Conservation (phyloP, 1,140 invertebrate species). For the Drosophila pseudoananassae region DNA sequence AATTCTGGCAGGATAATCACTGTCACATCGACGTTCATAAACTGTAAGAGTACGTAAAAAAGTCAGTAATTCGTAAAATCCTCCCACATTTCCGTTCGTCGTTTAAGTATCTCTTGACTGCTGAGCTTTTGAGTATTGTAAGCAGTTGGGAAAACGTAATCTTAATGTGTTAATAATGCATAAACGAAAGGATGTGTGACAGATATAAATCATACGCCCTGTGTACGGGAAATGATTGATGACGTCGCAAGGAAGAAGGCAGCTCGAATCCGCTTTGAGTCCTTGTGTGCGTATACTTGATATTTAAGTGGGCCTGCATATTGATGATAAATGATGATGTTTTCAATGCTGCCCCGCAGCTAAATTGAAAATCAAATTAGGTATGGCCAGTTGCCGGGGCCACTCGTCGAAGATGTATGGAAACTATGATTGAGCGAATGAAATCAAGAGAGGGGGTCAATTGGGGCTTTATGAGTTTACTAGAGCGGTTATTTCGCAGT, state of each 20-base stretch:
- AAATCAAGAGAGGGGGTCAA: neutral
- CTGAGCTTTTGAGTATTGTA: slow-evolving; percentile 49
- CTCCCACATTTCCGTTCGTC: neutral
- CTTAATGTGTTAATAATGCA: slow-evolving; percentile 75
- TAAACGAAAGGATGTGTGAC: slow-evolving; percentile 51
- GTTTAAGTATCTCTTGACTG: slow-evolving; percentile 21
- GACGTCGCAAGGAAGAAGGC: slow-evolving; percentile 20
- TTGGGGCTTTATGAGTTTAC: slow-evolving; percentile 3
- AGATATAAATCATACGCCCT: slow-evolving; percentile 66
- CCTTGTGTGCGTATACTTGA: slow-evolving; percentile 54
- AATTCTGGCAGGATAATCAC: slow-evolving; percentile 48
- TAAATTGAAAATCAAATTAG: slow-evolving; percentile 50
- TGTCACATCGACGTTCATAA: slow-evolving; percentile 44
- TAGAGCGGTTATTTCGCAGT: slow-evolving; percentile 11
- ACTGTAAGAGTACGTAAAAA: slow-evolving; percentile 29
- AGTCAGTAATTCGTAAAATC: slow-evolving; percentile 2
- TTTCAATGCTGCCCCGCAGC: slow-evolving; percentile 20
- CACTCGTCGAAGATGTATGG: slow-evolving; percentile 3
- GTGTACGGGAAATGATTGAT: slow-evolving; percentile 56
- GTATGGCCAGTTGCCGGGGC: neutral
- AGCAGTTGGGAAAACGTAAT: slow-evolving; percentile 51
- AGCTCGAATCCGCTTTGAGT: slow-evolving; percentile 10
- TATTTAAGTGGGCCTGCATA: slow-evolving; percentile 53
- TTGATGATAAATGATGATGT: slow-evolving; percentile 62
- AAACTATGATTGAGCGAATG: slow-evolving; percentile 14